Base-by-base conservation (phyloP, 2,113 vertebrate genomes). In the Cricetomys ansorgei region DNA sequence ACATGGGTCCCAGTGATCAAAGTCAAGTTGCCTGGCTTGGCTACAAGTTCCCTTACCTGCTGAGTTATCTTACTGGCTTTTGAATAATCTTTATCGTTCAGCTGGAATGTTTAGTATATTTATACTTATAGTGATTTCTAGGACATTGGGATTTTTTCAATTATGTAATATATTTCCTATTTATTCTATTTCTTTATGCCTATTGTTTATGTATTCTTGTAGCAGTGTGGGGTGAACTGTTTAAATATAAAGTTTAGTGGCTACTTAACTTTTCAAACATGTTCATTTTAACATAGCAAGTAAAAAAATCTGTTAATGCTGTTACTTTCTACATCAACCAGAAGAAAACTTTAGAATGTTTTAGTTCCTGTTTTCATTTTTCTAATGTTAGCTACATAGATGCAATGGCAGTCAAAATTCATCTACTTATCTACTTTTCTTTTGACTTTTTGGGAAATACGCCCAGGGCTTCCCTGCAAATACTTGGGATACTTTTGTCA, bases 171-270 rank as follows among this genome's bases (percentile, higher is more conserved):
- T 48, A 72, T 76, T 85, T 96, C 73, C n/a, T 64, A 21, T 48
- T 87, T 90, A 25, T 89, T 23, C 19, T 65, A 45, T 48, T 80
- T 79, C 50, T 77, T 4, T 53, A 69, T 72, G 89, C 87, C 5
- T 10, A 92, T 75, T 92, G 29, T 87, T 94, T 91, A 31, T 85
- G 76, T 92, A 40, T 94, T 97, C n/a, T 80, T 87, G 5, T 55
- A 94, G 70, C 69, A 55, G 65, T 94, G 76, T 81, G 16, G 57
- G 27, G 25, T 64, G 12, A 29, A 53, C 9, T 92, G 8, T 89
- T 85, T 81, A 69, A 88, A 59, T n/a, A 80, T 67, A 91, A 73
- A 50, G 21, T 37, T n/a, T 73, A 70, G 57, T 94, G 29, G 31
- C 40, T 69, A 65, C 19, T 5, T 79, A 79, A 2, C 21, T 92